Evolutionary conservation across 2,888 invertebrate genomes (phyloP).

Genomic region (Eugnorisma glareosa): DNA sequence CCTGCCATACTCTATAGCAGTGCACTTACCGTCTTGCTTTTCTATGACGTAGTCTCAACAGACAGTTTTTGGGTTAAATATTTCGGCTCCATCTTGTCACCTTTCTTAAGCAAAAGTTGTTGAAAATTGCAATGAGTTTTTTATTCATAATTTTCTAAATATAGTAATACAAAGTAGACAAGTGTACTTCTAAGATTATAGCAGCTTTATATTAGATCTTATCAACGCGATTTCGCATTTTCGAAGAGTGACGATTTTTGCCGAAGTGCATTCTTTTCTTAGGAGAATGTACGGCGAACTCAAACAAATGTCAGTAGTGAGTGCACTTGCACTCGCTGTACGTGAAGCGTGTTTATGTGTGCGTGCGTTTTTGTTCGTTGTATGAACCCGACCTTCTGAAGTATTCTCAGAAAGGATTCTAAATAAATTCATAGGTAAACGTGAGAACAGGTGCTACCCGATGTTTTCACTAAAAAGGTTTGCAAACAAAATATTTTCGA

Average conservation of each 20-base stretch:
- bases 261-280: background rate
- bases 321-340: background rate
- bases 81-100: background rate
- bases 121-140: background rate
- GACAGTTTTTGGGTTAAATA: background rate
- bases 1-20: background rate
- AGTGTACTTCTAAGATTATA: background rate
- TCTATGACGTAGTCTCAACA: background rate
- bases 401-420: background rate
- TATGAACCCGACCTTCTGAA: background rate
- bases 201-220: background rate
- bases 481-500: slow-evolving; percentile 62
- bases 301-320: background rate
- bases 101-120: background rate
- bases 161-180: background rate
- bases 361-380: background rate
- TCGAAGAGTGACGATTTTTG: background rate
- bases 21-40: background rate
- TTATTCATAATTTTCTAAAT: background rate
- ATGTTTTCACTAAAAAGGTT: slow-evolving; percentile 59
- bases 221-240: background rate
- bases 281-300: background rate
- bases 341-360: background rate
- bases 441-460: slow-evolving; percentile 53
- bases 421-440: slow-evolving; percentile 62